phyloP scores from a whole-genome alignment of 2,113 vertebrate genomes.

The Dromiciops gliroides region DNA sequence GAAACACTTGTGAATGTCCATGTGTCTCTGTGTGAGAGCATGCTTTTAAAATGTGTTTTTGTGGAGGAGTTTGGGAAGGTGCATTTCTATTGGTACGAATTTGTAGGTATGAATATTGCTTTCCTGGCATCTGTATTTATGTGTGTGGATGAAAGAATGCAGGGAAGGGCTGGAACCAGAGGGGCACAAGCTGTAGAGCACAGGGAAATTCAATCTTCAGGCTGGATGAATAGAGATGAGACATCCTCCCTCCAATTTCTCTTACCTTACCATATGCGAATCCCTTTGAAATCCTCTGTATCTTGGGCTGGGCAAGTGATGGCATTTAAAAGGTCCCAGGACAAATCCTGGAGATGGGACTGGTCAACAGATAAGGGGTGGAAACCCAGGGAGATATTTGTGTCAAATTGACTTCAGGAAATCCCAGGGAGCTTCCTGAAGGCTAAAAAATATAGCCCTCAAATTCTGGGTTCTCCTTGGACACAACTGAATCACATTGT shows the following conservation, averaged over 20 bases:
- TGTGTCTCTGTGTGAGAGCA: not conserved
- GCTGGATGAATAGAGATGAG: not conserved
- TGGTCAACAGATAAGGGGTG: not conserved
- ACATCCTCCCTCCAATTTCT: not conserved
- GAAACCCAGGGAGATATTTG: not conserved
- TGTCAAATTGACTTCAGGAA: not conserved
- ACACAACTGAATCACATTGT: not conserved
- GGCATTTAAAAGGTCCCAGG: not conserved
- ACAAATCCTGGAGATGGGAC: not conserved
- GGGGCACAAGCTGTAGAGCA: not conserved
- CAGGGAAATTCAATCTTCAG: not conserved
- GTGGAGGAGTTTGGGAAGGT: not conserved
- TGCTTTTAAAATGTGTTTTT: not conserved
- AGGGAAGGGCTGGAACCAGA: not conserved
- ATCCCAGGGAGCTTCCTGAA: not conserved
- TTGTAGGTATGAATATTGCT: not conserved
- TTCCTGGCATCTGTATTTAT: not conserved
- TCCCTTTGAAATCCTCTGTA: not conserved
- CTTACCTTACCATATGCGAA: not conserved
- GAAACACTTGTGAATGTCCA: not conserved
- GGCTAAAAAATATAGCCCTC: not conserved
- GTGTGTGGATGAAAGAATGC: not conserved
- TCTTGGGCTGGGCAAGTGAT: not conserved
- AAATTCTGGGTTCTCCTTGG: not conserved
- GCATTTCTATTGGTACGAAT: not conserved